Base-by-base conservation (phyloP, 1,140 invertebrate species). In the Drosophila santomea region DNA sequence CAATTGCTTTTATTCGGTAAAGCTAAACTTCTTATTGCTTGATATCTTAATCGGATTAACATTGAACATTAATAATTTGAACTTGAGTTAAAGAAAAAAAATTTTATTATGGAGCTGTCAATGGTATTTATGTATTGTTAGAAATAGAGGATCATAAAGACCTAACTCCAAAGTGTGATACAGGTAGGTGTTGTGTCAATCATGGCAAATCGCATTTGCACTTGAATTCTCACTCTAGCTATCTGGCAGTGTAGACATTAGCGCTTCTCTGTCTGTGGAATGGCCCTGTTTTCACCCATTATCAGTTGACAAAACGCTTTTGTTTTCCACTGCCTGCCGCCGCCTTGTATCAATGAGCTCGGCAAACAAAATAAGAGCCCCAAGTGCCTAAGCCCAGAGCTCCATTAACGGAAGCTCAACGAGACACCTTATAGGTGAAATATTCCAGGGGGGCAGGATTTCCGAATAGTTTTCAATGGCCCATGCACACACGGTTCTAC, bases 291-390 rank as follows among this genome's bases (percentile, higher is more conserved):
- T 67, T 81, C 79, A 75, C 56, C 63, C 52, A 80, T 88, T 88
- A 88, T 88, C 83, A 88, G 83, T 89, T 83, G 75, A 83, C 79
- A 76, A 74, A 88, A 83, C 59, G 76, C 80, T 82, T 85, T 72
- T 75, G 47, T 74, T 75, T 75, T 66, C n/a, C 47, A 64, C 50
- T 74, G 69, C 58, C 45, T 35, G 69, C 71, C 69, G 50, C 39
- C 57, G 58, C 39, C 38, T 32, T 15, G 4, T 59, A 71, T 73
- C 67, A 74, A 74, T 74, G 20, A 56, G 60, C 59, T 51, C 44
- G 60, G 36, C 71, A 74, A 74, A 74, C 52, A 74, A 73, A 74
- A 45, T 74, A 74, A 73, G 51, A 52, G 39, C 71, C 44, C 43
- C 36, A 50, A 71, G 67, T 71, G 66, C 67, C 67, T 71, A 71